Base-by-base conservation (phyloP, 35 echinoderm and acorn worm genomes). In the Holothuria glaberrima region DNA sequence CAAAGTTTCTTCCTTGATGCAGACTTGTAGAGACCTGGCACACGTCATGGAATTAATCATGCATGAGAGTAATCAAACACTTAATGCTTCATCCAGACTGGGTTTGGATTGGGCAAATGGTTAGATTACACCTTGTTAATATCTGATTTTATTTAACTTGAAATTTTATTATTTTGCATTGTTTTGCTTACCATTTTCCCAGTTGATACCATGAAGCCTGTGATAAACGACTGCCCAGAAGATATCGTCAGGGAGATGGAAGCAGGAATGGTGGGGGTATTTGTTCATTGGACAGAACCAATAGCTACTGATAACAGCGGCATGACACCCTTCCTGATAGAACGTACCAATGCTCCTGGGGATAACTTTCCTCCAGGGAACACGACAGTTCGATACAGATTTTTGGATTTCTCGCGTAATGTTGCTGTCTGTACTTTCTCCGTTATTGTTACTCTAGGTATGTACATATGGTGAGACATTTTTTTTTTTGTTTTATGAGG, bases 141-240 rank as follows among this genome's bases (percentile, higher is more conserved):
- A 54, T 54, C 10, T 54, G 13, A 12, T 54, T 54, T 54, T 9
- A 0, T 1, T 17, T 14, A 12, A 14, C 0, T 54, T 12, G 16
- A 54, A 54, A 29, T 25, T 27, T 13, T 21, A 25, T 24, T 20
- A 75, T 21, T 16, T 31, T 48, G 9, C 50, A 24, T 52, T 22
- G 50, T 12, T 48, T 48, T 89, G 18, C 4, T 35, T 69, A 33
- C 21, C 9, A 12, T 69, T 29, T 21, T 33, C 36, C 9, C 41
- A 84, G 80, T 84, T 31, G 80, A 84, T 61, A 84, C 80, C 12
- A 27, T 64, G 27, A 61, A 32, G 27, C 80, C 80, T 58, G 32
- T 64, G 25, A 84, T 84, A 12, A 6, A 6, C 9, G 21, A 34
- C 31, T 84, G 80, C 59, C 56, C 80, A 30, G 27, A 31, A 21